These are phyloP conservation scores for Ostrea denselamellosa DNA, from an alignment of 1,140 invertebrate species.

Conservation along the genomic window DNA sequence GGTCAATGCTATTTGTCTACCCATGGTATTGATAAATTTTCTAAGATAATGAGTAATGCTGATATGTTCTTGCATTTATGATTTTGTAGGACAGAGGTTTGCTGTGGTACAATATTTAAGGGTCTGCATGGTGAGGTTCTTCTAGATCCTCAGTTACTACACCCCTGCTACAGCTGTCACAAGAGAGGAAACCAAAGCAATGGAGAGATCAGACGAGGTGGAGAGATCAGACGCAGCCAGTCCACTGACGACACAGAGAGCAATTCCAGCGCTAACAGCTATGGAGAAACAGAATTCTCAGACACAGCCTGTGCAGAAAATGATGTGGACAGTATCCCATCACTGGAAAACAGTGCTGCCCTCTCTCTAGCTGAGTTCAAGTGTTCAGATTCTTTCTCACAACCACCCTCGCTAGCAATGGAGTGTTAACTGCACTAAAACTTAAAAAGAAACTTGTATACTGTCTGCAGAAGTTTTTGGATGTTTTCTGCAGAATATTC, in stretches of 20 bases:
- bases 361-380: slow-evolving; percentile 48
- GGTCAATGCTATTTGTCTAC: too few relatives aligned
- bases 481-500: neutral
- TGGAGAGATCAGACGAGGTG: slow-evolving; percentile 56
- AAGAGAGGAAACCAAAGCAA: slow-evolving; percentile 43
- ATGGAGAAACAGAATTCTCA: slow-evolving; percentile 59
- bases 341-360: slow-evolving; percentile 54
- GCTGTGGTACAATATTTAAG: slow-evolving; percentile 87
- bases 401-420: slow-evolving; percentile 58
- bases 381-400: slow-evolving; percentile 49
- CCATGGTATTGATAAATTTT: too few relatives aligned
- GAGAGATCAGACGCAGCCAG: slow-evolving; percentile 61
- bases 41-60: neutral
- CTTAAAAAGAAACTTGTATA: too few relatives aligned
- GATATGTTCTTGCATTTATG: neutral
- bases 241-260: slow-evolving; percentile 68
- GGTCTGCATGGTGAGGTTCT: slow-evolving; percentile 85
- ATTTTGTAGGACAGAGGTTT: slow-evolving; percentile 84
- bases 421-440: slow-evolving; percentile 57
- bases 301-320: slow-evolving; percentile 51
- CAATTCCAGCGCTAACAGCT: slow-evolving; percentile 64
- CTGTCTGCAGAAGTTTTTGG: too few relatives aligned
- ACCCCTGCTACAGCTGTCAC: slow-evolving; percentile 80
- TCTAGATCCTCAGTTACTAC: slow-evolving; percentile 83
- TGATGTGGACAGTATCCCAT: slow-evolving; percentile 61